Conservation (phyloP, 1,140 invertebrate genomes). For the Caenorhabditis latens region DNA sequence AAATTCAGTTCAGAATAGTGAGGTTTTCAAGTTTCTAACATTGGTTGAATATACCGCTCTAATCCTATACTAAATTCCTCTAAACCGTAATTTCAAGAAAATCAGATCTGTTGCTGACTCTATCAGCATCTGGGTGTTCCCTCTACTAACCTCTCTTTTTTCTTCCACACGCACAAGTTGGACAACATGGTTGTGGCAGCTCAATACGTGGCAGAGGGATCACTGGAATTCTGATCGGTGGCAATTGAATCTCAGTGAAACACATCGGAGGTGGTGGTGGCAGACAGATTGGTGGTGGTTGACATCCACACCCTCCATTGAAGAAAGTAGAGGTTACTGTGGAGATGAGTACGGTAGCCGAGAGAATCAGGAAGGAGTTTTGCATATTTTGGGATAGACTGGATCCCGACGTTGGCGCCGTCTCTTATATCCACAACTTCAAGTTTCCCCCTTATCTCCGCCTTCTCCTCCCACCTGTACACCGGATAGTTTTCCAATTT, state of each 20-base stretch:
- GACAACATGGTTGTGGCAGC: constrained; percentile 34
- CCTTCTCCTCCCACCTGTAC: background rate
- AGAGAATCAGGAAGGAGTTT: background rate
- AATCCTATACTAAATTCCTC: too few relatives aligned
- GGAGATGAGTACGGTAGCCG: background rate
- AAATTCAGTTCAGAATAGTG: too few relatives aligned
- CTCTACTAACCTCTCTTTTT: constrained; percentile 34
- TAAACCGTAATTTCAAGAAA: too few relatives aligned
- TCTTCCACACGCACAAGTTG: constrained; percentile 42
- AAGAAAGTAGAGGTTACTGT: background rate
- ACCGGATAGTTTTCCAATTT: constrained; percentile 7
- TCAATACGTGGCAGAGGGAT: constrained; percentile 48
- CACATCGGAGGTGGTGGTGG: constrained; percentile 39
- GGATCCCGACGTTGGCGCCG: too few relatives aligned
- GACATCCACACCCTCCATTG: constrained; percentile 47
- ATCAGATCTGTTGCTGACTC: too few relatives aligned
- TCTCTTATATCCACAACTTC: constrained; percentile 3
- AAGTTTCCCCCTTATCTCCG: constrained; percentile 6
- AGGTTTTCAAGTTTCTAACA: too few relatives aligned
- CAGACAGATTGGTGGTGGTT: constrained; percentile 25
- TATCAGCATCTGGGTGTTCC: too few relatives aligned
- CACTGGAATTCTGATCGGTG: constrained; percentile 5
- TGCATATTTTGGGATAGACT: background rate
- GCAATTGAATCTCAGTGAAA: constrained; percentile 41
- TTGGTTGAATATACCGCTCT: too few relatives aligned